Percentiles rank a stretch among this genome's conserved stretches.
Evolutionary conservation across 2,113 vertebrate genomes (phyloP).

Genomic region (Phylloscopus whistleri): DNA sequence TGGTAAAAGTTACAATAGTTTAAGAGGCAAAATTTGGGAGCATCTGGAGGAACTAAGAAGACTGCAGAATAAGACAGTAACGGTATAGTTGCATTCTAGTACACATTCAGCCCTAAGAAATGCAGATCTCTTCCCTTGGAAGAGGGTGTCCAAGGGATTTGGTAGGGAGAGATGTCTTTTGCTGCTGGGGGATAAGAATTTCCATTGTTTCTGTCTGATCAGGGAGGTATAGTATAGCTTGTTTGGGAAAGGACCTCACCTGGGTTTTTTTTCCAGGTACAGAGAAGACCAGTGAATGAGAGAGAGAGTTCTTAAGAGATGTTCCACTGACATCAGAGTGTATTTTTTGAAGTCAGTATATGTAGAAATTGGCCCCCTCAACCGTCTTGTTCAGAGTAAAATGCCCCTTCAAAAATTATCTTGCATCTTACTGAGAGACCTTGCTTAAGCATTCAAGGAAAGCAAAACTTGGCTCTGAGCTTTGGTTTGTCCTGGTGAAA

Average conservation of each 20-base stretch:
- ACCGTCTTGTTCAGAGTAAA: background rate
- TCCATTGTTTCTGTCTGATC: background rate
- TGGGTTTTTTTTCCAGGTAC: background rate
- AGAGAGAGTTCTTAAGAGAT: background rate
- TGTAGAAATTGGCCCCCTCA: background rate
- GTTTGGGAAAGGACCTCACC: background rate
- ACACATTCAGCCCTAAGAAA: background rate
- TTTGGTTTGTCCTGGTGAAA: background rate
- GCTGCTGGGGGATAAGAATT: background rate
- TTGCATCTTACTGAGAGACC: background rate
- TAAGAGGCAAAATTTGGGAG: background rate
- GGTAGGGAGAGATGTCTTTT: background rate
- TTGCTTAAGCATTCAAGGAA: background rate
- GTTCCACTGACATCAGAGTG: rapidly evolving
- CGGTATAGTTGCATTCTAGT: rapidly evolving
- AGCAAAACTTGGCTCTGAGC: background rate
- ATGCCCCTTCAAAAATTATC: background rate
- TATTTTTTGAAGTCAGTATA: background rate
- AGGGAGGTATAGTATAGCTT: background rate
- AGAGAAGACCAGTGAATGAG: background rate
- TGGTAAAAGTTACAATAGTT: background rate
- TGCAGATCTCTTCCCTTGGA: background rate
- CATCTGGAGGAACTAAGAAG: background rate
- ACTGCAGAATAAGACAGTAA: background rate
- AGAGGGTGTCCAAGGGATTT: background rate